Evolutionary conservation across 1,140 invertebrate species (phyloP).

Genomic region (Scaptomyza montana): DNA sequence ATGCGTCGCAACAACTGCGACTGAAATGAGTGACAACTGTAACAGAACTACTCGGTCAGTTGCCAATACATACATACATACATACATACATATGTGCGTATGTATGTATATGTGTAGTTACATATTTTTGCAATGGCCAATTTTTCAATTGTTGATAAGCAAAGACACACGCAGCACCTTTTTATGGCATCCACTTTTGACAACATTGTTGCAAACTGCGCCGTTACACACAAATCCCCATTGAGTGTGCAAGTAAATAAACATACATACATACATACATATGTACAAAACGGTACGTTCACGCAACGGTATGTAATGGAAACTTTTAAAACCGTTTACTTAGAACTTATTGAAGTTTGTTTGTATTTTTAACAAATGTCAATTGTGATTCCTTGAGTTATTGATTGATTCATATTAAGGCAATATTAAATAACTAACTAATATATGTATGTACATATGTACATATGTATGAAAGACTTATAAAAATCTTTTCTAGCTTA

Average conservation of each 20-base stretch:
- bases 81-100: neutral
- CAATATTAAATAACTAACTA: too few species aligned
- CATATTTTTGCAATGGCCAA: conserved; percentile 17
- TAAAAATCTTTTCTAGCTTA: too few species aligned
- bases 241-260: neutral
- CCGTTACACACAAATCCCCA: neutral
- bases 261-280: too few species aligned
- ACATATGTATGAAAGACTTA: too few species aligned
- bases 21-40: conserved; percentile 10
- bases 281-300: too few species aligned
- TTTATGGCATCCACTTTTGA: conserved; percentile 21
- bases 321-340: too few species aligned
- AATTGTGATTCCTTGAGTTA: too few species aligned
- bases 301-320: neutral
- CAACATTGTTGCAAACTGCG: conserved; percentile 43
- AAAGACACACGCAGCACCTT: conserved; percentile 4
- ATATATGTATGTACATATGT: too few species aligned
- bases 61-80: neutral
- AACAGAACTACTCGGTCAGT: conserved; percentile 3
- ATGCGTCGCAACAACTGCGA: conserved; percentile 24
- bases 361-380: too few species aligned
- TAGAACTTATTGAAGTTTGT: too few species aligned
- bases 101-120: conserved; percentile 2
- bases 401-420: too few species aligned
- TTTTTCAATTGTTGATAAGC: conserved; percentile 25